Evolutionary conservation across 2,113 vertebrate species (phyloP).

Genomic region (Galemys pyrenaicus): DNA sequence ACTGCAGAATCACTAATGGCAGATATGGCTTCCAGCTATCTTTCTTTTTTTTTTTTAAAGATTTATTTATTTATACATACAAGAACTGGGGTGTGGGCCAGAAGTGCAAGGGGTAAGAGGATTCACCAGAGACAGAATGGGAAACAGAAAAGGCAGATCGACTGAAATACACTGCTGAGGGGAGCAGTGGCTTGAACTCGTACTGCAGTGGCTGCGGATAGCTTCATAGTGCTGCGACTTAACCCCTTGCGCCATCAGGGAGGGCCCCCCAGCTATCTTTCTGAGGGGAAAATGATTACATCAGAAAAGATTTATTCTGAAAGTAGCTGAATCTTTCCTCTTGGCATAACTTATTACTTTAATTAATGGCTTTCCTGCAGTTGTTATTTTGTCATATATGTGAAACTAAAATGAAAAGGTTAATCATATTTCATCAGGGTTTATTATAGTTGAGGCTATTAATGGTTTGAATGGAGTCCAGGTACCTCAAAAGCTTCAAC

Average conservation of each 20-base stretch:
- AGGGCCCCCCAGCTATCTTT: conserved; percentile 5
- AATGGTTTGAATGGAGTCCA: conserved; percentile 59
- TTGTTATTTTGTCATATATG: neutral
- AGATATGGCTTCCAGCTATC: neutral
- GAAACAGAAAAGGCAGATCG: no score
- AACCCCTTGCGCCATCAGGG: no score
- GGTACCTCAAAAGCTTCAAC: conserved; percentile 38
- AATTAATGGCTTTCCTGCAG: conserved; percentile 25
- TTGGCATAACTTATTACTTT: conserved; percentile 34
- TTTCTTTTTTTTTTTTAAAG: no score
- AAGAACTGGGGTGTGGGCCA: no score
- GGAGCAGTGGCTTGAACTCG: no score
- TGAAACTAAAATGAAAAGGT: conserved; percentile 64
- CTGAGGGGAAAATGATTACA: neutral
- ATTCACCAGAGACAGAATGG: no score
- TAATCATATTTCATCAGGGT: conserved; percentile 49
- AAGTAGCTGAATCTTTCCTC: conserved; percentile 50
- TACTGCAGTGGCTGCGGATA: no score
- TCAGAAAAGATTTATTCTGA: conserved; percentile 57
- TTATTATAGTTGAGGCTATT: conserved; percentile 44
- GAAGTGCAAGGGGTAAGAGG: no score
- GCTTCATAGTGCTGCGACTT: no score
- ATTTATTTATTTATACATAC: no score
- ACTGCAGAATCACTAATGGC: neutral
- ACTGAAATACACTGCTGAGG: no score